These are phyloP conservation scores for Notodonta dromedarius DNA, from an alignment of 2,888 invertebrate species.

Conservation along the genomic window DNA sequence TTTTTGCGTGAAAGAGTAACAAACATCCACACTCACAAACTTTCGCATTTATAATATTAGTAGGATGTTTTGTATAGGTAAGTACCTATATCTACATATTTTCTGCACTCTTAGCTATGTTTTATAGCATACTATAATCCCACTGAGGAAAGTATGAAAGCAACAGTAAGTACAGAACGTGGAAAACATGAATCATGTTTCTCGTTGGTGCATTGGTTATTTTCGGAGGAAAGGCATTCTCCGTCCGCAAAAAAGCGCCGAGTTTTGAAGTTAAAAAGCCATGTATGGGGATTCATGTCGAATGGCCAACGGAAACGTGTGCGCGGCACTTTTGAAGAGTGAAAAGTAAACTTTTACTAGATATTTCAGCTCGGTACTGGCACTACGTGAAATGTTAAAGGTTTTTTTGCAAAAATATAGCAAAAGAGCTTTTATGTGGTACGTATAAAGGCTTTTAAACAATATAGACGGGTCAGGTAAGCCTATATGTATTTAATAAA, in stretches of 20 bases:
- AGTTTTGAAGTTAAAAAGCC: conserved; percentile 50
- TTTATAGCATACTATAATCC: too few species aligned
- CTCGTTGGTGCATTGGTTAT: conserved; percentile 54
- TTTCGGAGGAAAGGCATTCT: conserved; percentile 43
- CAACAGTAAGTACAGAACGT: conserved; percentile 16
- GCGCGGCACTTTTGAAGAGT: conserved; percentile 34
- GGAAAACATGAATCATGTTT: conserved; percentile 70
- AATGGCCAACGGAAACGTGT: conserved; percentile 40
- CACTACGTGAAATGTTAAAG: neutral
- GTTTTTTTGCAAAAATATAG: neutral
- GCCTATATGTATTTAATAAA: too few species aligned
- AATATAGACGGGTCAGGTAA: too few species aligned
- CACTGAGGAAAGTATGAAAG: neutral
- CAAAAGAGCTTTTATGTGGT: neutral
- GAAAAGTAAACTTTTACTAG: conserved; percentile 24
- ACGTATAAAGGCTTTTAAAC: neutral
- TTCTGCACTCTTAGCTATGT: too few species aligned
- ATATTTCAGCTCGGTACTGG: conserved; percentile 2
- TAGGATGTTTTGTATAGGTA: neutral
- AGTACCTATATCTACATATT: too few species aligned
- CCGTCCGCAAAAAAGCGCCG: conserved; percentile 42
- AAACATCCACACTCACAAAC: too few species aligned
- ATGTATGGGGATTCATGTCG: conserved; percentile 18
- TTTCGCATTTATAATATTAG: too few species aligned
- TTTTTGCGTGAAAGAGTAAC: too few species aligned